Base-by-base conservation (phyloP, 1,140 invertebrate genomes). In the Rhopalosiphum maidis region DNA sequence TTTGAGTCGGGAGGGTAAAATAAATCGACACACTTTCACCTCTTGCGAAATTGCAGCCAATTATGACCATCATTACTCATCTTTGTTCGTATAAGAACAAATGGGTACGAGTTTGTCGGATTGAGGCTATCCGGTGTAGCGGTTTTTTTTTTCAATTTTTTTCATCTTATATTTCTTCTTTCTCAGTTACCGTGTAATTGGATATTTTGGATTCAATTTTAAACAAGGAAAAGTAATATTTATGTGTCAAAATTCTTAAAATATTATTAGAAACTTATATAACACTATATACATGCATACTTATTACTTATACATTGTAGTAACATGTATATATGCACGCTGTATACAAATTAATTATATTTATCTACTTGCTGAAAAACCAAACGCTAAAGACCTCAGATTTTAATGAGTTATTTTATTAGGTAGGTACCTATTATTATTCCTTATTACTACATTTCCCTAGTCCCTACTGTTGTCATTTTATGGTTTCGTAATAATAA, bases 11-110 rank as follows among this genome's bases (percentile, higher is more conserved):
- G n/a, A 6, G 37, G 55, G 89, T 15, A 55, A 90, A 68, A 90
- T n/a, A 90, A 90, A 90, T 90, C 89, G 89, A 90, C 51, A 90
- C 89, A 37, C 23, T 89, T 89, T 54, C 37, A 43, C 89, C 54
- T 89, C 30, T 89, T 37, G 89, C 25, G 25, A 68, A 90, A 68
- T 68, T 35, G 89, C 54, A n/a, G 41, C 89, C 89, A 90, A 90
- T 90, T 90, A 90, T 90, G 54, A 90, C 55, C 54, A 43, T 90
- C 89, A 68, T 90, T 68, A n/a, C 89, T 90, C 89, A 90, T 90
- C 89, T 43, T 60, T 43, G 54, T 90, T 41, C 89, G 22, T n/a
- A 23, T 35, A 90, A 90, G 6, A 90, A 60, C 55, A 60, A 60
- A 60, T 43, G 37, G 43, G 46, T 48, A 35, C 7, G 85, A 51